Base-by-base conservation (phyloP, 2,113 vertebrate species). In the Sciurus niger region DNA sequence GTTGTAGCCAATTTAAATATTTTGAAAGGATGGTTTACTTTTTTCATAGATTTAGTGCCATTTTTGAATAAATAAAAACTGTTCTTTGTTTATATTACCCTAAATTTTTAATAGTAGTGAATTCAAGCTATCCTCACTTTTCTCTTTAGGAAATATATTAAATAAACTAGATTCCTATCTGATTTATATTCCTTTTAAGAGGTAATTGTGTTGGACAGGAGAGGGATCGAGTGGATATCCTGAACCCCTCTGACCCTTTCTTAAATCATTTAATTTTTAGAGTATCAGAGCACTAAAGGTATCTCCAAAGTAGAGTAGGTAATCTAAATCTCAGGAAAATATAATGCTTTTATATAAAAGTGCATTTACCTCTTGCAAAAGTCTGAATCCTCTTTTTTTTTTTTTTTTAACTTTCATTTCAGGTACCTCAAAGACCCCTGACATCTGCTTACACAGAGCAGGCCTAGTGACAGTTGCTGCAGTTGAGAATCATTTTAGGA, bases 271-370 rank as follows among this genome's bases (percentile, higher is more conserved):
- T 79, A 74, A 65, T 32, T 86, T n/a, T 84, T 86, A 70, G 70
- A 79, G 16, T 51, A 77, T 93, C 6, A 22, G 25, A 51, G 25
- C 11, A 92, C 63, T 32, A 7, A 1, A 2, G 6, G 16, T 37
- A 51, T 11, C 24, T 84, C 40, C 10, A 46, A 53, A 53, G 8
- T 46, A 82, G 2, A 6, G 18, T 85, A 58, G 34, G 0, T 22
- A 78, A 88, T 80, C 30, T 90, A 94, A 90, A 91, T 85, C 17
- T 94, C 46, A 55, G 67, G 37, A 93, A 96, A 93, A 80, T 46
- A 5, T 12, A 94, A 32, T 89, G 14, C 20, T 37, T 84, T 60
- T 70, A 84, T 93, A 48, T 90, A 53, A 94, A 73, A 85, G 28
- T 85, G 25, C 8, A 60, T 82, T 91, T 40, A 40, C 40, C 16